A percentile compares a stretch with the other conserved stretches of the same genome.
phyloP scores from a whole-genome alignment of 2,888 invertebrate genomes.

The Rotaria magnacalcarata region DNA sequence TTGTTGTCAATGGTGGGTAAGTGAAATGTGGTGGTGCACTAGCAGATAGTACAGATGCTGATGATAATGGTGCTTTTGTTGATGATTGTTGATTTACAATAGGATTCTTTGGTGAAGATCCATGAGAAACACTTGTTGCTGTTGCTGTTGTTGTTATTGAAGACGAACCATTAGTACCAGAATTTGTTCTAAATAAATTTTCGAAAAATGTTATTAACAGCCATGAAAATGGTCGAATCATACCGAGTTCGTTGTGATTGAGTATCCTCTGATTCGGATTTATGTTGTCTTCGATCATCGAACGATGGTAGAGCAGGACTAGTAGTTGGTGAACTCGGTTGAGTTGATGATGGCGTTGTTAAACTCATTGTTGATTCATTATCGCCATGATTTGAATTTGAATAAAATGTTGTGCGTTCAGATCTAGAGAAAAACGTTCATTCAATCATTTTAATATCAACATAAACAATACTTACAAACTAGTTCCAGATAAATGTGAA shows the following conservation, averaged over 20 bases:
- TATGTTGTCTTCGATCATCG: conserved; percentile 27
- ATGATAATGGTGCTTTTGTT: neutral
- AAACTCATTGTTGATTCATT: neutral
- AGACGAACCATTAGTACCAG: neutral
- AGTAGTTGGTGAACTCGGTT: conserved; percentile 23
- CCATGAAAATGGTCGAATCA: too few species aligned
- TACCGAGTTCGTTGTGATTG: conserved; percentile 33
- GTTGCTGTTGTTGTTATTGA: neutral
- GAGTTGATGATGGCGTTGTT: conserved; percentile 15
- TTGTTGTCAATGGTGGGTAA: neutral
- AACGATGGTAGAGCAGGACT: neutral
- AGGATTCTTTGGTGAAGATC: neutral
- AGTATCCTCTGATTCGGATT: conserved; percentile 29
- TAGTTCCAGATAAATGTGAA: neutral
- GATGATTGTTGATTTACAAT: neutral
- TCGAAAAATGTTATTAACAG: too few species aligned
- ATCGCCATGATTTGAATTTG: neutral
- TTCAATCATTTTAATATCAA: neutral
- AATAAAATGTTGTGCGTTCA: neutral
- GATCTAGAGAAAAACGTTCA: neutral
- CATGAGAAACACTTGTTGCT: neutral
- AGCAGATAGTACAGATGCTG: neutral
- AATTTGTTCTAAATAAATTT: neutral
- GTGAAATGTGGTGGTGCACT: conserved; percentile 13
- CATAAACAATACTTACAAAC: neutral